Evolutionary conservation across 2,113 vertebrate species (phyloP).

Genomic region (Elaphurus davidianus): DNA sequence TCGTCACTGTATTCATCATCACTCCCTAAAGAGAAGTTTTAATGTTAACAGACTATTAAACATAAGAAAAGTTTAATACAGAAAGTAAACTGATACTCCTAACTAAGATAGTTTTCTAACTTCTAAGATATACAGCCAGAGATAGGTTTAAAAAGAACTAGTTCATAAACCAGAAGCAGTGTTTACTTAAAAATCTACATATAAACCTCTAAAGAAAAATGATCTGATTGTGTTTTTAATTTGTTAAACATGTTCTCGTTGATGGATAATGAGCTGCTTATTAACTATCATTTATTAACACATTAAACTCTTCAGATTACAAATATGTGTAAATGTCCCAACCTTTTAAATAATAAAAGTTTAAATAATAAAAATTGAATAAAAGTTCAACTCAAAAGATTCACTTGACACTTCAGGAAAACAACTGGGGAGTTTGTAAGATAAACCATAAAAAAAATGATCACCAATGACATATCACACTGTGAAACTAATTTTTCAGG

Average conservation of each 20-base stretch:
- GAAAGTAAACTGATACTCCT: not conserved
- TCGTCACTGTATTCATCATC: slow-evolving; percentile 99
- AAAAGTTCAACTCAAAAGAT: not conserved
- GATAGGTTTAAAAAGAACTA: not conserved
- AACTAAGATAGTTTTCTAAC: not conserved
- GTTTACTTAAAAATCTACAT: not conserved
- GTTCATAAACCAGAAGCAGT: not conserved
- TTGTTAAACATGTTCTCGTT: not conserved
- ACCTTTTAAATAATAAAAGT: not conserved
- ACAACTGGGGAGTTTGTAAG: not conserved
- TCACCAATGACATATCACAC: not conserved
- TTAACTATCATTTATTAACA: slow-evolving; percentile 8
- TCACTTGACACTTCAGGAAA: not conserved
- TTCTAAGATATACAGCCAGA: not conserved
- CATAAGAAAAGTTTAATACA: not conserved
- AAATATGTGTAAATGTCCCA: not conserved
- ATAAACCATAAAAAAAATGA: not conserved
- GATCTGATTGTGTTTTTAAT: not conserved
- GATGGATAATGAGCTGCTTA: not conserved
- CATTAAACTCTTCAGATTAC: not conserved
- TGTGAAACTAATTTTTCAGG: not conserved
- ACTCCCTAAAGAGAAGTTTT: slow-evolving; percentile 86
- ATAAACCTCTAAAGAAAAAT: slow-evolving; percentile 11
- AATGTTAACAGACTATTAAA: slow-evolving; percentile 14
- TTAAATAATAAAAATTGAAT: not conserved